phyloP scores from a whole-genome alignment of 2,888 invertebrate genomes.

The Eupithecia tripunctaria region DNA sequence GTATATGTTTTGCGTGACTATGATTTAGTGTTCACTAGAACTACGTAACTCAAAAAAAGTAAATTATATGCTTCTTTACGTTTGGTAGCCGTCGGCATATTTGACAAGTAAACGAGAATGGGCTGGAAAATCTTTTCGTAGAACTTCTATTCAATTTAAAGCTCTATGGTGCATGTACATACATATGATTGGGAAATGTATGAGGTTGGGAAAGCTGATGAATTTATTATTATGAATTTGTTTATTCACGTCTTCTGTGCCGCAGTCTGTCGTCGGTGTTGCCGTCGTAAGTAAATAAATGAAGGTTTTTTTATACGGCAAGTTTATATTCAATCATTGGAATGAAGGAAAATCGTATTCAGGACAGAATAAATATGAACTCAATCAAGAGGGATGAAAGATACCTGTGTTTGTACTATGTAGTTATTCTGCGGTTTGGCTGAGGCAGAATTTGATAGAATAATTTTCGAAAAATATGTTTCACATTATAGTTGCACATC shows the following conservation, averaged over 20 bases:
- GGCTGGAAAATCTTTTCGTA: neutral
- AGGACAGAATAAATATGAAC: conserved; percentile 1
- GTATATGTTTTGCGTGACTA: neutral
- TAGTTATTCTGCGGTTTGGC: no score
- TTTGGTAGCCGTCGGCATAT: neutral
- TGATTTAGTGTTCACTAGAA: neutral
- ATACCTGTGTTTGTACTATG: no score
- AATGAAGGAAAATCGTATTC: neutral
- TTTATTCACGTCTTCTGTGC: conserved; percentile 42
- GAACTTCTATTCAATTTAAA: conserved; percentile 17
- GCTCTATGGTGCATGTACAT: conserved; percentile 29
- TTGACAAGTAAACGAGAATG: neutral
- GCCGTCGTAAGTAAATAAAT: conserved; percentile 18
- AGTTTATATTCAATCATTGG: conserved; percentile 15
- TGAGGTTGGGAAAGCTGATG: conserved; percentile 38
- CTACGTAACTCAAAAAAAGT: neutral
- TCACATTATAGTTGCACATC: no score
- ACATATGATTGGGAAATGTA: conserved; percentile 40
- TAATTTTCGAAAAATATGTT: neutral
- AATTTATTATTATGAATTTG: conserved; percentile 46
- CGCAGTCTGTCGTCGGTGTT: conserved; percentile 39
- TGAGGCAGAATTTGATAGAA: neutral
- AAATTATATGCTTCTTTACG: no score
- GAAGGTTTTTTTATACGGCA: conserved; percentile 1
- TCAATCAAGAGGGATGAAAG: neutral